Percentiles rank a stretch among this genome's conserved stretches.
phyloP scores from a whole-genome alignment of 2,888 invertebrate genomes.

The Eupithecia insigniata region DNA sequence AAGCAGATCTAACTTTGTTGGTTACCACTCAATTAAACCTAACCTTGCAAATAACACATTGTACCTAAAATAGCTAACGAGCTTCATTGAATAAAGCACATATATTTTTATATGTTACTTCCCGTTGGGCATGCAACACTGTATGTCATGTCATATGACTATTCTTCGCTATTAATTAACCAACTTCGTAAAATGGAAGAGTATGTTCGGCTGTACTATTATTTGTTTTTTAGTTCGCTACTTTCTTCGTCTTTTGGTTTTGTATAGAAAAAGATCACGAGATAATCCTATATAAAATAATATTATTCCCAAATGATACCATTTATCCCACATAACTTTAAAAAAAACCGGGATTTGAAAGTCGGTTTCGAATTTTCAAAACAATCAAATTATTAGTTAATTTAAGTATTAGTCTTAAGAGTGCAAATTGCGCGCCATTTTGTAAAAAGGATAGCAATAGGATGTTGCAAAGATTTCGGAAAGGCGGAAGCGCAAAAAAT shows the following conservation, averaged over 20 bases:
- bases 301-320: too few relatives aligned
- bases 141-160: background rate
- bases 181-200: background rate
- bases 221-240: background rate
- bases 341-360: too few relatives aligned
- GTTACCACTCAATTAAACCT: background rate
- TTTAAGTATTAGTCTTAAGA: too few relatives aligned
- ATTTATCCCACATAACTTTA: too few relatives aligned
- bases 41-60: background rate
- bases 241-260: background rate
- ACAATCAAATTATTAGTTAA: background rate
- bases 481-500: too few relatives aligned
- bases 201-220: background rate
- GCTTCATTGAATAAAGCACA: background rate
- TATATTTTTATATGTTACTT: background rate
- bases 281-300: too few relatives aligned
- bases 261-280: background rate
- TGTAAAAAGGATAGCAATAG: too few relatives aligned
- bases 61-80: background rate
- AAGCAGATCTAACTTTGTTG: background rate
- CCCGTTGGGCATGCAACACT: background rate
- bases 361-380: background rate
- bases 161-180: background rate
- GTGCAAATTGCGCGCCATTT: too few relatives aligned
- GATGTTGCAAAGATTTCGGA: too few relatives aligned